Evolutionary conservation across 2,888 invertebrate species (phyloP).

Genomic region (Meteorus cinctellus): DNA sequence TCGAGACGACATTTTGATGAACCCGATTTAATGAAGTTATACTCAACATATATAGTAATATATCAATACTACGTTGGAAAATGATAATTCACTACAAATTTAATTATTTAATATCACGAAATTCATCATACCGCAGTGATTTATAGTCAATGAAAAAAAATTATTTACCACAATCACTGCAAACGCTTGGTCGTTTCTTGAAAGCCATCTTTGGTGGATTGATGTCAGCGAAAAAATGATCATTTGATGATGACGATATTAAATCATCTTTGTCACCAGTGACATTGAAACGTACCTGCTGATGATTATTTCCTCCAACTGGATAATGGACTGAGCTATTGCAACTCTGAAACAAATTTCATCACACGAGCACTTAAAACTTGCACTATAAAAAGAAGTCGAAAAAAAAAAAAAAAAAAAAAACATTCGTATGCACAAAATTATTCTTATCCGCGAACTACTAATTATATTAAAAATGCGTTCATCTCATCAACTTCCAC

Average conservation of each 20-base stretch:
- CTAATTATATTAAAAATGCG: background rate
- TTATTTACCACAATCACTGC: slow-evolving; percentile 67
- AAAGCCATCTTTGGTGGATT: slow-evolving; percentile 52
- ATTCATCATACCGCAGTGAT: background rate
- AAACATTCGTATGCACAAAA: background rate
- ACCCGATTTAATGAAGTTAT: too few relatives aligned
- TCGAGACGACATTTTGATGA: too few relatives aligned
- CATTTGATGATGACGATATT: slow-evolving; percentile 51
- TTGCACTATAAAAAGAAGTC: background rate
- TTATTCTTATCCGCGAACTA: background rate
- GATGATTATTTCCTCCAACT: background rate
- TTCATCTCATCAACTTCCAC: background rate
- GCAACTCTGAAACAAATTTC: background rate
- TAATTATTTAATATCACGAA: background rate
- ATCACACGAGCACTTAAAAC: background rate
- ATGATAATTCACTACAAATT: background rate
- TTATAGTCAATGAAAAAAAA: background rate
- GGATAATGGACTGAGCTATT: background rate
- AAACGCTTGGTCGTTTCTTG: slow-evolving; percentile 59
- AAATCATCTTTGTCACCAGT: slow-evolving; percentile 33
- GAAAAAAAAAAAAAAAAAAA: background rate
- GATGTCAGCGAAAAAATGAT: slow-evolving; percentile 58
- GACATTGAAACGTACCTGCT: slow-evolving; percentile 5
- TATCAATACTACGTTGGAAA: too few relatives aligned
- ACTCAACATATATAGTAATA: too few relatives aligned